Evolutionary conservation across 2,797 vertebrate genomes (phyloP), one percentile per base, ranked within the genome.

Genomic region (Tragelaphus oryx): DNA sequence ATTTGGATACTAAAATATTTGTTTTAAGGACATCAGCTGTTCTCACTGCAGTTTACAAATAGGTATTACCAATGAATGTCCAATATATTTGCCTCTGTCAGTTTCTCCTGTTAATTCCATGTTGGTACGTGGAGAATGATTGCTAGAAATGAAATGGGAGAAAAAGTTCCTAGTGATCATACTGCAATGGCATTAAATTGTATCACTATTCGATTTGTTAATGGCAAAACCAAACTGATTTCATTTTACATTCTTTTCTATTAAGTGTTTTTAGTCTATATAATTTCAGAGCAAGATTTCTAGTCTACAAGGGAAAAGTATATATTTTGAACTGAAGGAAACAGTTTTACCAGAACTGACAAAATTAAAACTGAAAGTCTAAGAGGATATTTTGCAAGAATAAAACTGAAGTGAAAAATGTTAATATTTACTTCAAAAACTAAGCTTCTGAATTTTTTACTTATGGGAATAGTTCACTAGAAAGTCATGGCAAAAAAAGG

Each of bases 111-210:
- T 75, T 85, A 78, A 37, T 87, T 93, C 65, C 33, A 52, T 65
- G 26, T 33, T 91, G 65, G 44, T 93, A 94, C 30, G 12, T 87
- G 33, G 30, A 74, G 18, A 86, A 68, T 60, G 86, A 88, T 1
- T 68, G 28, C 71, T 91, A 85, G 89, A 95, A 95, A 82, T 52
- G 33, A 90, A 94, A 89, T 65, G 65, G 92, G 95, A 86, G 89
- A 93, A 93, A 96, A 96, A 96, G 89, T 79, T 95, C 83, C 96
- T 65, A 80, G n/a, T 83, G 81, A 85, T 88, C 48, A 10, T 62
- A 75, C 1, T 89, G 0, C 52, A 95, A 91, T 46, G 81, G 59
- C 28, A 94, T 82, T 95, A 82, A 71, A 86, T 54, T 85, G 1
- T 83, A 80, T 74, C 74, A 95, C 33, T 94, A 57, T 28, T 91